These are phyloP conservation scores for Polyodon spathula DNA, from an alignment of 2,113 vertebrate species.

Conservation along the genomic window DNA sequence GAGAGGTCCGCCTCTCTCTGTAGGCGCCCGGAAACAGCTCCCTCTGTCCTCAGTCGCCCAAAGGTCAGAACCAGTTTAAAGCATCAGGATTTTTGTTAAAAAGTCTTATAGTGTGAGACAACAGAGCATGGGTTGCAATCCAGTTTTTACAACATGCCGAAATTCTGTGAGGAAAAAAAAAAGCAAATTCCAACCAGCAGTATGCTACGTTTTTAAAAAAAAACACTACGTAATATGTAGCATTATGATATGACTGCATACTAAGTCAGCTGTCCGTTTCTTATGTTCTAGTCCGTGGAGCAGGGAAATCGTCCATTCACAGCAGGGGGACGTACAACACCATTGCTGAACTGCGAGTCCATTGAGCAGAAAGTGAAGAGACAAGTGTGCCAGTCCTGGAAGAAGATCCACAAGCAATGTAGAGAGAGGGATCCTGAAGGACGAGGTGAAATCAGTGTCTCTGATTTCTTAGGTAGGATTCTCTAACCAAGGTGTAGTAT, in stretches of 20 bases:
- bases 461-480: conserved; percentile 49
- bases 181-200: too few species aligned
- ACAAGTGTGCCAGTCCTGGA: conserved; percentile 49
- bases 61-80: too few species aligned
- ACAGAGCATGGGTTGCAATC: too few species aligned
- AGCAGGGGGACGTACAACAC: background rate
- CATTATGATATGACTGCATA: too few species aligned
- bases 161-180: too few species aligned
- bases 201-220: too few species aligned
- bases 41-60: conserved; percentile 18
- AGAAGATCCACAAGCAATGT: conserved; percentile 46
- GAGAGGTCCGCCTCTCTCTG: background rate
- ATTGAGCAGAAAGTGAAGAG: conserved; percentile 43
- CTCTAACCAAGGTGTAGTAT: background rate
- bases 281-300: background rate
- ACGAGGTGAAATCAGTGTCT: conserved; percentile 37
- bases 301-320: conserved; percentile 12
- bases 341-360: conserved; percentile 33
- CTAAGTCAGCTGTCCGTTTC: too few species aligned
- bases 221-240: too few species aligned
- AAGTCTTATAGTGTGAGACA: too few species aligned
- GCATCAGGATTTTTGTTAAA: too few species aligned
- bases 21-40: conserved; percentile 15
- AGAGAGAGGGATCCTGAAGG: conserved; percentile 36
- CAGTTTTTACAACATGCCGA: too few species aligned